Base-by-base conservation (phyloP, 2,888 invertebrate genomes). In the Copidosoma aretas region DNA sequence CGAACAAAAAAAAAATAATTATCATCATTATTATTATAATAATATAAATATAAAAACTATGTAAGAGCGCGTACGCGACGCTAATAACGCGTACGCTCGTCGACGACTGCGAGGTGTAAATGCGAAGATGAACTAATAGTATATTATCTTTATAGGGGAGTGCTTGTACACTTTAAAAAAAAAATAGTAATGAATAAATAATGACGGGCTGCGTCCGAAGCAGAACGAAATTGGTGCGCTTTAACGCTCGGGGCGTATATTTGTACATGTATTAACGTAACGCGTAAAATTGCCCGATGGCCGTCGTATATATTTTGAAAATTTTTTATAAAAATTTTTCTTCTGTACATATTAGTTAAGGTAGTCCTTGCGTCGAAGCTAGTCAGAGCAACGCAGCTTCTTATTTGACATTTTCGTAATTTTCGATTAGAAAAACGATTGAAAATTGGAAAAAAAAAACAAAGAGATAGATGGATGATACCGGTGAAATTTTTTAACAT, bases 21-120 rank as follows among this genome's bases (percentile, higher is more conserved):
- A n/a, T n/a, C n/a, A n/a, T n/a, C n/a, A n/a, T n/a, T n/a, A n/a
- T n/a, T n/a, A n/a, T n/a, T n/a, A n/a, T 14, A 10, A 53, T 14
- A 52, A 17, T 15, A 64, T 1, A 53, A 5, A 14, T 17, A 14
- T 10, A 4, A 54, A 32, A 57, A 25, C n/a, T 24, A 58, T 49
- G 49, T 61, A 67, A 57, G 57, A 60, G 58, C 58, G 22, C 41
- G 41, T 21, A 41, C 21, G 25, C n/a, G n/a, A n/a, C n/a, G n/a
- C n/a, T n/a, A 39, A 52, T 21, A 17, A 78, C 70, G 73, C 73
- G 75, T 73, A 77, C 71, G 76, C 73, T 73, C 73, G 69, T 74
- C 69, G 68, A 73, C 67, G n/a, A n/a, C n/a, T n/a, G n/a, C n/a
- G n/a, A n/a, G n/a, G n/a, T n/a, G n/a, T n/a, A n/a, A n/a, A n/a